A percentile compares a stretch with the other conserved stretches of the same genome.
These are phyloP conservation scores for Trissoscelio sp. DNA, from an alignment of 2,888 invertebrate genomes.

Conservation along the genomic window DNA sequence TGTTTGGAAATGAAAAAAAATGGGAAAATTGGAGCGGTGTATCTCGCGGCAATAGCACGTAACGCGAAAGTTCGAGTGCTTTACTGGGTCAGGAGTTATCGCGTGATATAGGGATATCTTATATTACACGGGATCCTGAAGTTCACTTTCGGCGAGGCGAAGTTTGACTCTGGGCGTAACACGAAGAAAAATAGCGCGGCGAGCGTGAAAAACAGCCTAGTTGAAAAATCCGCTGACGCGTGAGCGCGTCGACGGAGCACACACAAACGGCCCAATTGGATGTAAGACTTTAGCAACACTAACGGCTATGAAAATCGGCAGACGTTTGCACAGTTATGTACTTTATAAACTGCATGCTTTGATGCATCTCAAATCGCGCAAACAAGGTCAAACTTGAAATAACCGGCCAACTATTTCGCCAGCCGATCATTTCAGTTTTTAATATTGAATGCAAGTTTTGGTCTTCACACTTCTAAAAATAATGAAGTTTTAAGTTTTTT, in stretches of 20 bases:
- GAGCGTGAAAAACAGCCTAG: slow-evolving; percentile 44
- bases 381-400: slow-evolving; percentile 62
- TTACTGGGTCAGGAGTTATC: slow-evolving; percentile 65
- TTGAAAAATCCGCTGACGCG: slow-evolving; percentile 35
- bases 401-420: slow-evolving; percentile 42
- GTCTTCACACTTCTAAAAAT: no score
- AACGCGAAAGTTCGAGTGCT: slow-evolving; percentile 59
- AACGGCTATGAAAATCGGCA: slow-evolving; percentile 56
- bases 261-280: slow-evolving; percentile 47
- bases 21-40: slow-evolving; percentile 29
- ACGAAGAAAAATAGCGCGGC: slow-evolving; percentile 44
- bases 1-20: not conserved
- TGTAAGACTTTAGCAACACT: slow-evolving; percentile 48
- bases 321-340: slow-evolving; percentile 61
- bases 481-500: no score
- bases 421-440: slow-evolving; percentile 48
- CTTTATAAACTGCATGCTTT: slow-evolving; percentile 58
- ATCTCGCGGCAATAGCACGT: slow-evolving; percentile 51
- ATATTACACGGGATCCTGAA: slow-evolving; percentile 52
- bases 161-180: slow-evolving; percentile 45
- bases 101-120: slow-evolving; percentile 61
- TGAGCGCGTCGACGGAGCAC: slow-evolving; percentile 16
- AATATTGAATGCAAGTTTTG: slow-evolving; percentile 22
- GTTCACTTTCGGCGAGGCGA: slow-evolving; percentile 52
- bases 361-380: slow-evolving; percentile 57